Conservation (phyloP, 2,113 vertebrate species). For the Hydrolagus affinis region DNA sequence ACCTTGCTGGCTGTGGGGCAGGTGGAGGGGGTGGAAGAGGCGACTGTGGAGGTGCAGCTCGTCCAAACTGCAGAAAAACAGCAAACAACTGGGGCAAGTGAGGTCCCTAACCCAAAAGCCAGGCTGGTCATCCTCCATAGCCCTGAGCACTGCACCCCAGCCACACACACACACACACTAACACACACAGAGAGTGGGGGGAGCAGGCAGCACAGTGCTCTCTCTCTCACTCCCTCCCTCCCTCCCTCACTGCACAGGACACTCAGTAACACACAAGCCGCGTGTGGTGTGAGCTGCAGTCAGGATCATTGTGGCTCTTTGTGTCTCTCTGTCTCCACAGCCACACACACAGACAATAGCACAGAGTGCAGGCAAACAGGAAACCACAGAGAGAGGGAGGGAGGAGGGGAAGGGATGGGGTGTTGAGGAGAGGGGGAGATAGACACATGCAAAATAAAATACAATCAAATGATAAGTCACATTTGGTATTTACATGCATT, state of each 20-base stretch:
- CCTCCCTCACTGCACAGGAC: neutral
- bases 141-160: too few species aligned
- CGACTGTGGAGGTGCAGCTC: neutral
- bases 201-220: neutral
- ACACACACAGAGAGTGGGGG: too few species aligned
- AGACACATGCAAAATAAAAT: neutral
- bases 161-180: too few species aligned
- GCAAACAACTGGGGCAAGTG: neutral
- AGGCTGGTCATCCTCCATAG: neutral
- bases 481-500: too few species aligned
- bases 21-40: constrained; percentile 15
- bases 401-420: neutral
- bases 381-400: constrained; percentile 1
- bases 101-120: neutral
- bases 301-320: neutral
- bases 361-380: constrained; percentile 23
- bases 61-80: constrained; percentile 13
- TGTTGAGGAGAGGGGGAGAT: neutral
- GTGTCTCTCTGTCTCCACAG: neutral
- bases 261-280: neutral
- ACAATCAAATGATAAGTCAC: too few species aligned
- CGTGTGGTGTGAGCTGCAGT: neutral
- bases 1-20: neutral
- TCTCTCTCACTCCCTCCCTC: too few species aligned
- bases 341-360: neutral